A percentile compares a stretch with the other conserved stretches of the same genome.
phyloP scores from a whole-genome alignment of 2,797 vertebrate species.

The Lerista edwardsae region DNA sequence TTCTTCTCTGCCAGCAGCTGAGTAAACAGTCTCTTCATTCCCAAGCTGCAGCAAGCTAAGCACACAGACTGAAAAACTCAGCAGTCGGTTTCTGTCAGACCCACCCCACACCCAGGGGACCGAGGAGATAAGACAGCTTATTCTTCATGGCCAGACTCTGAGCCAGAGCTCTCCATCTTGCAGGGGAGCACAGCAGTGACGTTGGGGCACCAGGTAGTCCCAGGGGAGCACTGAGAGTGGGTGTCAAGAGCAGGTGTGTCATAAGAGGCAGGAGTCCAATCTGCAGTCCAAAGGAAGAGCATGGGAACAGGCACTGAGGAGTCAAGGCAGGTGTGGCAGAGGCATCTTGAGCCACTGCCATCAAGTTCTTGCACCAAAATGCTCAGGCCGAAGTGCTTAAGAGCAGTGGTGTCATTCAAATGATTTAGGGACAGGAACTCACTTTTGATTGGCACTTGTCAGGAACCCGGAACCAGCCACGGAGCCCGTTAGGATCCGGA shows the following conservation, averaged over 20 bases:
- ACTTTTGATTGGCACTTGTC: too few species aligned
- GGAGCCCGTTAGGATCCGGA: too few species aligned
- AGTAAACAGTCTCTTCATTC: conserved; percentile 13
- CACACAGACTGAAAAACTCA: not conserved
- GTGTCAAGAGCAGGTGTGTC: not conserved
- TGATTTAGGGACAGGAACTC: too few species aligned
- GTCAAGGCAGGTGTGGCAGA: not conserved
- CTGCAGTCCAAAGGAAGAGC: not conserved
- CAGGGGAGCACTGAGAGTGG: too few species aligned
- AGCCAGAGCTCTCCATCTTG: not conserved
- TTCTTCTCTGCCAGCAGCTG: not conserved
- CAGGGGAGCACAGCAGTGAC: not conserved
- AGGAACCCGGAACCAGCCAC: too few species aligned
- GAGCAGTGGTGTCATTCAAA: too few species aligned
- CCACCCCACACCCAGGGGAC: not conserved
- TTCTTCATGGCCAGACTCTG: not conserved
- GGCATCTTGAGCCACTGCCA: not conserved
- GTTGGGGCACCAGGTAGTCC: not conserved
- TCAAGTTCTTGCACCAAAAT: not conserved
- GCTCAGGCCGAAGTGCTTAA: not conserved
- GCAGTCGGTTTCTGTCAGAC: not conserved
- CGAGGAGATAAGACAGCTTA: not conserved
- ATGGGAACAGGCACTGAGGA: not conserved
- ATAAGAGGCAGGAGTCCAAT: not conserved
- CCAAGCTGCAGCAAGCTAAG: conserved; percentile 8